A percentile compares a stretch with the other conserved stretches of the same genome.
Evolutionary conservation across 2,113 vertebrate species (phyloP).

Genomic region (Malurus melanocephalus): DNA sequence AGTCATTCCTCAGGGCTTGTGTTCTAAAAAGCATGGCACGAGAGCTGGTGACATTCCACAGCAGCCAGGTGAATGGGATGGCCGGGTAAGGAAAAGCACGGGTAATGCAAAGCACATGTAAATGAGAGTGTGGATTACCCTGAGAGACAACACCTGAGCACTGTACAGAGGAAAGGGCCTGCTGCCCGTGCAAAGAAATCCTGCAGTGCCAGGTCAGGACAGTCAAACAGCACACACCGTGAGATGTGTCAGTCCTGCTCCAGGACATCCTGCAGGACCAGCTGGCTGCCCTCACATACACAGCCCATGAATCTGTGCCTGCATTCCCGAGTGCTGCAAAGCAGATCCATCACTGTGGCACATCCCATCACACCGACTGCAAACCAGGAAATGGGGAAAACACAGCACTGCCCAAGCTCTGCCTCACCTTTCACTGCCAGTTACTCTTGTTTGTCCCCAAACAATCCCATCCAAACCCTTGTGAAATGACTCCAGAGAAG

Average conservation of each 20-base stretch:
- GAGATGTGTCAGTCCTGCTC: not conserved
- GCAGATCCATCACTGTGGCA: not conserved
- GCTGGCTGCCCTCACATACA: not conserved
- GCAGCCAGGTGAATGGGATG: not conserved
- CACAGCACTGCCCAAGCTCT: not conserved
- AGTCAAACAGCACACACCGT: rapidly evolving
- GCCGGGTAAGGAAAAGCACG: not conserved
- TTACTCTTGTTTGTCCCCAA: not conserved
- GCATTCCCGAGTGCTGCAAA: not conserved
- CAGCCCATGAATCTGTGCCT: not conserved
- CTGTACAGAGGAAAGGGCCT: not conserved
- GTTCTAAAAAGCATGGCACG: too few relatives aligned
- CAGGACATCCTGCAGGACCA: not conserved
- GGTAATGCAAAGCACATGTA: not conserved
- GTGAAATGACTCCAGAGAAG: not conserved
- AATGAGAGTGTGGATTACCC: not conserved
- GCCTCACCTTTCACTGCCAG: not conserved
- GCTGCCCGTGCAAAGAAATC: not conserved
- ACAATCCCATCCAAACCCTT: not conserved
- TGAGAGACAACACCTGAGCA: not conserved
- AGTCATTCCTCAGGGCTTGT: too few relatives aligned
- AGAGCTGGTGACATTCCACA: not conserved
- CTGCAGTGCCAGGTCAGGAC: not conserved
- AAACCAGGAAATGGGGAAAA: not conserved
- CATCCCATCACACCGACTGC: rapidly evolving